Base-by-base conservation (phyloP, 2,113 vertebrate species). In the Epinephelus moara region DNA sequence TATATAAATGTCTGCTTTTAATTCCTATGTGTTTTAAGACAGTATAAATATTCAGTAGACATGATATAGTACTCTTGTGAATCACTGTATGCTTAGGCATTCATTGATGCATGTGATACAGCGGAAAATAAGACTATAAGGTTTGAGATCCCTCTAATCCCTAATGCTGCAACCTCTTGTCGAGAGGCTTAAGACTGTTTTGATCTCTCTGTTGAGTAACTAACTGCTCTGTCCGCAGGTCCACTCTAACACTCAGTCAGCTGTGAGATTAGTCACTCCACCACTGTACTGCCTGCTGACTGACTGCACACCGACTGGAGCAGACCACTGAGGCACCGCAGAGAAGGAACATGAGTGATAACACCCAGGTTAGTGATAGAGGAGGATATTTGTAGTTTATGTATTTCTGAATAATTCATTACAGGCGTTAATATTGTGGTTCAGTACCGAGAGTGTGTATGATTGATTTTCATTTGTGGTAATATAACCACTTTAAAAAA, bases 141-240 rank as follows among this genome's bases (percentile, higher is more conserved):
- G 18, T 45, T 63, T 72, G 78, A 84, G 62, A 45, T 70, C 52
- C 37, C 18, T 47, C 25, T 90, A 91, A 91, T 91, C 91, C 79
- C 33, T 70, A 25, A 19, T 40, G 45, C 76, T 55, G 69, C 60
- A 62, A 14, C 71, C 61, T 84, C 71, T 78, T 71, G 80, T 78
- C 47, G 53, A 57, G 73, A 83, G 67, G 85, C 64, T 84, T 89
- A 88, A 63, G 82, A 59, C 68, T 50, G 79, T 87, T 83, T 89
- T 89, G 88, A 90, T 85, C 89, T 87, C 64, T 79, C 68, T 82
- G 87, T 85, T 89, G 81, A 85, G 81, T 85, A 89, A 84, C 82
- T 49, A 69, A 68, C 57, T 75, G 81, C 75, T 88, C 76, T 1
- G 77, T 85, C 78, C 78, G 67, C 89, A 83, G 72, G 74, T 79